Base-by-base conservation (phyloP, 2,113 vertebrate genomes). In the Trichomycterus rosablanca region DNA sequence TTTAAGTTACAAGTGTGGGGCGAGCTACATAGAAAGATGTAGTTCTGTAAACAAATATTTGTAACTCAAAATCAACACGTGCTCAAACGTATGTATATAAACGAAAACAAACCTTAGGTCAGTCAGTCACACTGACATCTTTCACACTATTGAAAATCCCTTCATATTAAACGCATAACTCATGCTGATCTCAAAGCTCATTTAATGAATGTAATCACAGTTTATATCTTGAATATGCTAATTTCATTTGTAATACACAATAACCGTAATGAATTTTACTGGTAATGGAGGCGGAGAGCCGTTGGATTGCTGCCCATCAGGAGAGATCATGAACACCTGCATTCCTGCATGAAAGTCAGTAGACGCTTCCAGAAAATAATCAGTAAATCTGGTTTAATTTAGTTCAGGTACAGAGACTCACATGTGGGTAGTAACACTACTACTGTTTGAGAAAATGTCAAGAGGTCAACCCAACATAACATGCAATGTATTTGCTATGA, bases 171-270 rank as follows among this genome's bases (percentile, higher is more conserved):
- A 40, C 11, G 55, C 46, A 19, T 57, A 24, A 54, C 20, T 3
- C 16, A 37, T 40, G 3, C 15, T 61, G 34, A 50, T 24, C 16
- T 16, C 46, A 26, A 5, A 14, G 11, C 46, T 30, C 34, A 50
- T 62, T n/a, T 55, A 15, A 45, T 44, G 42, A 20, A 32, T 44
- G 60, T 16, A 23, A 44, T 53, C 48, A 30, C 2, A 34, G 18
- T 14, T 23, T n/a, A n/a, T n/a, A n/a, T n/a, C 26, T 48, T 44
- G 16, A 18, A 14, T 8, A 20, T 43, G 7, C 14, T 8, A 44
- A 34, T 53, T 63, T 63, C 3, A 52, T 16, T 34, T 2, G 2
- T 53, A 35, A 24, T 23, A 20, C 26, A 53, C 49, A 19, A 39
- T 39, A 30, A 28, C 34, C 48, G 8, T 32, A 56, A 2, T 40